Conservation (phyloP, 2,797 vertebrate species). For the Neoniphon sammara region DNA sequence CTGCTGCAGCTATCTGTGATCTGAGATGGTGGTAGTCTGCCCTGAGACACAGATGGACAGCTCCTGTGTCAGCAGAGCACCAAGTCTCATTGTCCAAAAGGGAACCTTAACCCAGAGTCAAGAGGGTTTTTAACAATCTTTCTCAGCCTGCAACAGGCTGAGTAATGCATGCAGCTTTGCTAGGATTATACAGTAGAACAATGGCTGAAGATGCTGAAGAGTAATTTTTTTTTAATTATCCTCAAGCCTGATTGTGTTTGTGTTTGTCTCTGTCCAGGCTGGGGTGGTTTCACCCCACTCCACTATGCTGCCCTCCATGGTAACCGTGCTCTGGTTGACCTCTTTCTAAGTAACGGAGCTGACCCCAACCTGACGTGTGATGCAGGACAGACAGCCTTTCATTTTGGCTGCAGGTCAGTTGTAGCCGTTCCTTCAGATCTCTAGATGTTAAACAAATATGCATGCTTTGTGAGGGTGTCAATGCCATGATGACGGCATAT, state of each 20-base stretch:
- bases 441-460: no score
- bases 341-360: constrained; percentile 82
- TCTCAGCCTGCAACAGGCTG: constrained; percentile 28
- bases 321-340: constrained; percentile 77
- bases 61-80: constrained; percentile 55
- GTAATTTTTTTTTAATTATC: not conserved
- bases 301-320: constrained; percentile 85
- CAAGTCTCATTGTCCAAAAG: constrained; percentile 53
- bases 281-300: constrained; percentile 85
- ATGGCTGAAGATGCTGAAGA: not conserved
- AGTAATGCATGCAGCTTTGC: constrained; percentile 7
- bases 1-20: constrained; percentile 25
- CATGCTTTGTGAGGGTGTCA: no score
- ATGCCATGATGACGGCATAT: not conserved
- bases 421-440: not conserved
- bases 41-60: constrained; percentile 42
- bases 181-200: not conserved
- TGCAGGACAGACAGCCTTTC: constrained; percentile 85
- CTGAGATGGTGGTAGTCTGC: constrained; percentile 41
- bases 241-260: not conserved
- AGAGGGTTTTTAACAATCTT: constrained; percentile 1
- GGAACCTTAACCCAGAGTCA: constrained; percentile 33
- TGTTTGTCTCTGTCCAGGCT: constrained; percentile 74
- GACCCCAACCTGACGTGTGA: constrained; percentile 83
- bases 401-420: constrained; percentile 83